These are phyloP conservation scores for Sesia bembeciformis DNA, from an alignment of 2,888 invertebrate genomes.

Conservation along the genomic window DNA sequence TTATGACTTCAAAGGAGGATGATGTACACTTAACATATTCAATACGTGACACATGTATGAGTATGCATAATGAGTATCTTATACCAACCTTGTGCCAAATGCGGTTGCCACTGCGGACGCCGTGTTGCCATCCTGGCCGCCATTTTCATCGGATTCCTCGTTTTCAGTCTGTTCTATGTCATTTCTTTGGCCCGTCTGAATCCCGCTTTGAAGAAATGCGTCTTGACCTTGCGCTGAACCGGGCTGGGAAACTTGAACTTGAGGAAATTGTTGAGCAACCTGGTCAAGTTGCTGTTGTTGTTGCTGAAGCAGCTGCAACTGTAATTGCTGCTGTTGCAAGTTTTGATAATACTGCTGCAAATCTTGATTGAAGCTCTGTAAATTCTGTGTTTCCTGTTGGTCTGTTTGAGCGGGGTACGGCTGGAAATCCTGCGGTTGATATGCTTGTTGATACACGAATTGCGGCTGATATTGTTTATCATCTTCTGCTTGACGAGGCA, in stretches of 20 bases:
- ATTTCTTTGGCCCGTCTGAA: constrained; percentile 53
- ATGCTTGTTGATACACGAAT: constrained; percentile 6
- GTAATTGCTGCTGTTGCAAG: constrained; percentile 1
- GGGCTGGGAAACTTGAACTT: constrained; percentile 2
- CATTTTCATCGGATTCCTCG: constrained; percentile 18
- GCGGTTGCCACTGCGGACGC: constrained; percentile 60
- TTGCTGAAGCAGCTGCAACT: constrained; percentile 4
- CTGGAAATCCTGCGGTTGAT: constrained; percentile 4
- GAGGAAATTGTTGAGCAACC: background rate
- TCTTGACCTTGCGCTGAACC: constrained; percentile 23
- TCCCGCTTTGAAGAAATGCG: constrained; percentile 42
- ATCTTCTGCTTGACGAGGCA: constrained; percentile 3
- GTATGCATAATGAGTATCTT: background rate
- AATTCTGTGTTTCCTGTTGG: background rate
- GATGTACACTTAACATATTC: background rate
- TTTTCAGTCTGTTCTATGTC: constrained; percentile 37
- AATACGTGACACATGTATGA: background rate
- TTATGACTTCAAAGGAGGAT: too few relatives aligned
- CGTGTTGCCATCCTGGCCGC: constrained; percentile 26
- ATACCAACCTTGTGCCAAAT: constrained; percentile 56
- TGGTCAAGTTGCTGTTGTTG: constrained; percentile 2
- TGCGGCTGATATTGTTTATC: constrained; percentile 10
- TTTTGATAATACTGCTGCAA: constrained; percentile 13
- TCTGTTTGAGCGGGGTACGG: background rate
- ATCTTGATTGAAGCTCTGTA: constrained; percentile 21